Conservation (phyloP, 2,113 vertebrate species). For the Chaetodon trifascialis region DNA sequence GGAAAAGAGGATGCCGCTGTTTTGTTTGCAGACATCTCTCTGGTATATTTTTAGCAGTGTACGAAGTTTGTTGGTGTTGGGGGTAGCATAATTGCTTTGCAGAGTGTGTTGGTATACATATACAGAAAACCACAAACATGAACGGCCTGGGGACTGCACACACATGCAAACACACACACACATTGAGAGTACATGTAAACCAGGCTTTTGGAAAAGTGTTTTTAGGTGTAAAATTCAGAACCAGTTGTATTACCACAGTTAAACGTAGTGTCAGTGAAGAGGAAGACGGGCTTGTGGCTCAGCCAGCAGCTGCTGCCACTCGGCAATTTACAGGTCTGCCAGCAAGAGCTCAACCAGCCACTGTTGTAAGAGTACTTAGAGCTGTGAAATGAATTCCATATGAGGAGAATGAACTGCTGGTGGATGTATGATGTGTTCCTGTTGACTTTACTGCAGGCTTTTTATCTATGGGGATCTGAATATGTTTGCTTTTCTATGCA, state of each 20-base stretch:
- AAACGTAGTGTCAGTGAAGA: conserved; percentile 35
- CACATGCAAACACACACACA: background rate
- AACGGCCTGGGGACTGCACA: background rate
- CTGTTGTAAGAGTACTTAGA: conserved; percentile 42
- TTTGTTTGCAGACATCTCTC: conserved; percentile 7
- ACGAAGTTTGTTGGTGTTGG: background rate
- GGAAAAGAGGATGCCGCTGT: background rate
- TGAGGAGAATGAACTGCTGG: conserved; percentile 37
- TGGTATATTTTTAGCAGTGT: background rate
- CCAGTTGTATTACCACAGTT: conserved; percentile 22
- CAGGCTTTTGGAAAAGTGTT: background rate
- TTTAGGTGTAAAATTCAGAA: conserved; percentile 30
- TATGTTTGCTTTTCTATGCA: conserved; percentile 56
- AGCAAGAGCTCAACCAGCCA: conserved; percentile 29
- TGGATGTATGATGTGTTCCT: conserved; percentile 61
- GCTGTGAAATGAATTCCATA: conserved; percentile 60
- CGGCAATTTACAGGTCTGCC: conserved; percentile 52
- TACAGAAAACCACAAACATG: background rate
- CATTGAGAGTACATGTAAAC: background rate
- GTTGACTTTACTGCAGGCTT: conserved; percentile 65
- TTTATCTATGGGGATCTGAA: conserved; percentile 58
- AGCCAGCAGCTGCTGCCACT: conserved; percentile 33
- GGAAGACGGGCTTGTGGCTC: conserved; percentile 25
- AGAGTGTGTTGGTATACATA: background rate
- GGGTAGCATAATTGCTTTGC: background rate